These are phyloP conservation scores for Melanerpes aurifrons DNA, from an alignment of 2,113 vertebrate genomes.

Conservation along the genomic window DNA sequence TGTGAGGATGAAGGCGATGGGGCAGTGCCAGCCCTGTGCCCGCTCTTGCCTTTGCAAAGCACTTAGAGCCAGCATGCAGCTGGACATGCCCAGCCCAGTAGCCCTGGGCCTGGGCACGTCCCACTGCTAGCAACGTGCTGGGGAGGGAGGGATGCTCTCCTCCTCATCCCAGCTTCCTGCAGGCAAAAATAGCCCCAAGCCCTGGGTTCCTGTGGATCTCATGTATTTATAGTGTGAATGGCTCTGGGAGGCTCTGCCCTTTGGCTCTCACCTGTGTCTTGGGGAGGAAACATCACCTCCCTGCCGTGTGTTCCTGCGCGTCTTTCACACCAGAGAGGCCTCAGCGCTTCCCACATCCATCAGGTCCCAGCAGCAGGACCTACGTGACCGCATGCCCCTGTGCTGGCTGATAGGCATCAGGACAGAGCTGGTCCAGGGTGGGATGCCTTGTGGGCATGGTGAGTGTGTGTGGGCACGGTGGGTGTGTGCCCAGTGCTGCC, in stretches of 20 bases:
- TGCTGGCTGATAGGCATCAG: fast-evolving
- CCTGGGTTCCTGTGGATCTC: neutral
- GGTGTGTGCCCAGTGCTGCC: fast-evolving
- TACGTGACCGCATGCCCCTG: neutral
- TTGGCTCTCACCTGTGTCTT: neutral
- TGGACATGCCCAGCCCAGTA: neutral
- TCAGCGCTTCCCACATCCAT: neutral
- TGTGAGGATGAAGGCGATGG: fast-evolving
- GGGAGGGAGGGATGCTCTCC: slow-evolving; percentile 50
- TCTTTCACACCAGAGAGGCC: neutral
- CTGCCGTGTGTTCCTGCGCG: fast-evolving
- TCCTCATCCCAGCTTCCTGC: slow-evolving; percentile 44
- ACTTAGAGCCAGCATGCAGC: fast-evolving
- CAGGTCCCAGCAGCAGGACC: neutral
- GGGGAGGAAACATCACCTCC: neutral
- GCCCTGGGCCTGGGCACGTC: neutral
- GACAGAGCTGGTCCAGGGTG: fast-evolving
- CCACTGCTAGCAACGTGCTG: neutral
- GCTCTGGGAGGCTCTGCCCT: neutral
- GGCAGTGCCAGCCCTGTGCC: fast-evolving
- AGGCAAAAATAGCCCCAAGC: slow-evolving; percentile 32
- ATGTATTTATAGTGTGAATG: slow-evolving; percentile 31
- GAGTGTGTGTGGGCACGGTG: fast-evolving
- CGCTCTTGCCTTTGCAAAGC: fast-evolving
- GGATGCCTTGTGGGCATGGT: fast-evolving